Evolutionary conservation across 2,113 vertebrate species (phyloP).

Genomic region (Pogonocichla stellata): DNA sequence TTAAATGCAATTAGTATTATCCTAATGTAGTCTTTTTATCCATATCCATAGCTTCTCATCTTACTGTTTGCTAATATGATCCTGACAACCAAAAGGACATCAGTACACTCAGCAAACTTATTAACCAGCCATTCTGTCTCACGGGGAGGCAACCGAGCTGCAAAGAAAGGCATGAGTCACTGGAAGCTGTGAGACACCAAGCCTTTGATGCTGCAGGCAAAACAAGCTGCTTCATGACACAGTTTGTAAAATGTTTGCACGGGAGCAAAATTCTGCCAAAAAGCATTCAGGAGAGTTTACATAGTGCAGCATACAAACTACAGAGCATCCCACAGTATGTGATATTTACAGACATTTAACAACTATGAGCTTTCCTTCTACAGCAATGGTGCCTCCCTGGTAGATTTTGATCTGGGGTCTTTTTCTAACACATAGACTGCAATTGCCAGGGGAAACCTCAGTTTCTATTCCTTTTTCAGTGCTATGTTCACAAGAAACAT

Average conservation of each 20-base stretch:
- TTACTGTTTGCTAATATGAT: neutral
- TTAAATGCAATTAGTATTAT: neutral
- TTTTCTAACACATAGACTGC: neutral
- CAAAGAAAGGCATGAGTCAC: slow-evolving; percentile 22
- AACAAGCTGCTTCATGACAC: slow-evolving; percentile 36
- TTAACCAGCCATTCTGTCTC: neutral
- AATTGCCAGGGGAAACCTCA: neutral
- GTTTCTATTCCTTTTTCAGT: neutral
- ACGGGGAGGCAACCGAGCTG: neutral
- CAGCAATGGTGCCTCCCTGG: neutral
- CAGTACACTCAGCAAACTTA: neutral
- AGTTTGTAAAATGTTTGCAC: neutral
- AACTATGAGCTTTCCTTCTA: neutral
- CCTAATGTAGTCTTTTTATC: neutral
- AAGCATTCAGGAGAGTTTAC: neutral
- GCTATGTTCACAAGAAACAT: neutral
- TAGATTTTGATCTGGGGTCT: neutral
- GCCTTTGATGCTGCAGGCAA: slow-evolving; percentile 20
- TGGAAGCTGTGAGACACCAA: neutral
- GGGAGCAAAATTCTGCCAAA: neutral
- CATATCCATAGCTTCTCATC: neutral
- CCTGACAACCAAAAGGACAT: slow-evolving; percentile 10
- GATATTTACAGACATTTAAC: neutral
- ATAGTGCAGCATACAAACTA: neutral
- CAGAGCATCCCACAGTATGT: neutral